phyloP scores from a whole-genome alignment of 2,888 invertebrate species.

The Limnephilus rhombicus region DNA sequence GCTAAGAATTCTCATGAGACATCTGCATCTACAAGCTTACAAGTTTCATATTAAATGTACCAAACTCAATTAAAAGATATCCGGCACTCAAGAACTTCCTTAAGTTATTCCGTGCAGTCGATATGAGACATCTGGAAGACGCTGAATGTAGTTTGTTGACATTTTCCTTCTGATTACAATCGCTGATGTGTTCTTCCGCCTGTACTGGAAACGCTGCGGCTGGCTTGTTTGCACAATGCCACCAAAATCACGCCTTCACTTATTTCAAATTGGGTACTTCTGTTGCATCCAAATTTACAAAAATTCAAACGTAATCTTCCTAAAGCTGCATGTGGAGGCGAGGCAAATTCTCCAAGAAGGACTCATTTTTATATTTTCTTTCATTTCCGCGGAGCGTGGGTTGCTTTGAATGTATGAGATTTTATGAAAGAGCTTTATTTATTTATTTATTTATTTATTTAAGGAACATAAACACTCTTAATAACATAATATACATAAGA shows the following conservation, averaged over 20 bases:
- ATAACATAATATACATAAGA: no score
- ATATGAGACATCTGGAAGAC: background rate
- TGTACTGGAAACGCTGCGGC: background rate
- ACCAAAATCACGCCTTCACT: background rate
- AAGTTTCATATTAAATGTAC: background rate
- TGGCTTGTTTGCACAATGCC: background rate
- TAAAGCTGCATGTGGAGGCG: background rate
- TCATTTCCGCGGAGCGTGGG: background rate
- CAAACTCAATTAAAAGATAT: background rate
- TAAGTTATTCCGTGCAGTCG: background rate
- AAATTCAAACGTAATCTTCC: no score
- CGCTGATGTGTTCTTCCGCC: background rate
- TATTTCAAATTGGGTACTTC: slow-evolving; percentile 26
- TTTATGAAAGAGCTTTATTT: background rate
- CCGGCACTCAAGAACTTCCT: background rate
- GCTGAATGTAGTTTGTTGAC: background rate
- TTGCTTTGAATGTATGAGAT: background rate
- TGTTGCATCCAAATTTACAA: slow-evolving; percentile 8
- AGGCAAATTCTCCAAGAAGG: background rate
- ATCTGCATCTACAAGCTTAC: background rate
- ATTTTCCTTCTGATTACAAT: background rate
- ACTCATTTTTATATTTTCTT: background rate
- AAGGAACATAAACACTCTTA: no score
- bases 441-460: no score
- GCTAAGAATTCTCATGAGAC: no score